Conservation (phyloP, 2,888 invertebrate genomes). For the Cordilura impudica region DNA sequence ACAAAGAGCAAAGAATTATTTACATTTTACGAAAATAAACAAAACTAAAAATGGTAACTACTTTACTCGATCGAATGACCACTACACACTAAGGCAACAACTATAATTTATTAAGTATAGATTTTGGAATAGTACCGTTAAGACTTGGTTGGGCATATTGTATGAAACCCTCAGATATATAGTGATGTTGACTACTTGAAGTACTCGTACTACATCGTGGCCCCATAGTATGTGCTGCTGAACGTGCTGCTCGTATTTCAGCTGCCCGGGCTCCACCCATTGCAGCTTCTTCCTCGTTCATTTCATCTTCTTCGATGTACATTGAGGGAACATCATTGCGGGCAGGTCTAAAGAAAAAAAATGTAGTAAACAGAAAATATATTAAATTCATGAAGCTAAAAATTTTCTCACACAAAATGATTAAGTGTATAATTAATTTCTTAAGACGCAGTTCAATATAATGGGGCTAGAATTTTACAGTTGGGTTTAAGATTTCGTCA, state of each 20-base stretch:
- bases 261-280: conserved; percentile 70
- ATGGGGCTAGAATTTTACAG: too few species aligned
- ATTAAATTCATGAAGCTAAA: background rate
- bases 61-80: conserved; percentile 21
- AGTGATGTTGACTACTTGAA: conserved; percentile 74
- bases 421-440: background rate
- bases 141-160: conserved; percentile 78
- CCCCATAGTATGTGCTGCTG: conserved; percentile 66
- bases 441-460: too few species aligned
- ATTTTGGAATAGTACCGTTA: conserved; percentile 78
- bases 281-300: conserved; percentile 75
- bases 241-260: conserved; percentile 71
- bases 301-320: conserved; percentile 78
- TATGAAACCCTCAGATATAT: conserved; percentile 78
- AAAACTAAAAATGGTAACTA: conserved; percentile 27
- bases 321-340: conserved; percentile 78
- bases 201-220: conserved; percentile 67
- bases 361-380: background rate
- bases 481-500: too few species aligned
- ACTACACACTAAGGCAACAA: conserved; percentile 18
- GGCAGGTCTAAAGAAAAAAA: conserved; percentile 72
- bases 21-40: background rate
- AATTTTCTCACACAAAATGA: background rate
- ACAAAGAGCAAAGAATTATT: background rate
- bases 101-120: conserved; percentile 77